phyloP scores from a whole-genome alignment of 2,888 invertebrate species.

The Disparrhopalites patrizii region DNA sequence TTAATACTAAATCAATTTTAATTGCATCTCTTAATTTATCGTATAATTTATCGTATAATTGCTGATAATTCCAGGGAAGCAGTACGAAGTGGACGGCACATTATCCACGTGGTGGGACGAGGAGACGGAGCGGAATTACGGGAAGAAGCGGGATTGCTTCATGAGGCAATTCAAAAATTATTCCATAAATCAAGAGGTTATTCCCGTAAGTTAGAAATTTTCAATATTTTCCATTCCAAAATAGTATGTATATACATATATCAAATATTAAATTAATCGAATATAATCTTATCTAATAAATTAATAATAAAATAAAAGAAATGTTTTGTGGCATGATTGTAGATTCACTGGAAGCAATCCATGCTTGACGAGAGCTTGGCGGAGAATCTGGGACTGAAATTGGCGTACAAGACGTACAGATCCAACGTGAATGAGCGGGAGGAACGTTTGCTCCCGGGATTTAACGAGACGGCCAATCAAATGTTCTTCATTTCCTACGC shows the following conservation, averaged over 20 bases:
- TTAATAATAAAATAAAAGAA: background rate
- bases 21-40: background rate
- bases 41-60: background rate
- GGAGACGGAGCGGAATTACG: constrained; percentile 33
- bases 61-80: constrained; percentile 26
- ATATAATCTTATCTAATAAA: background rate
- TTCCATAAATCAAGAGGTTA: background rate
- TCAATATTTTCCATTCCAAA: background rate
- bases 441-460: constrained; percentile 27
- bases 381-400: constrained; percentile 22
- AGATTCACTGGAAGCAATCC: constrained; percentile 26
- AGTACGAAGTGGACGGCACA: constrained; percentile 26
- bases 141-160: constrained; percentile 28
- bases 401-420: constrained; percentile 25
- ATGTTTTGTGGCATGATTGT: background rate
- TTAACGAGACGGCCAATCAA: constrained; percentile 31
- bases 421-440: background rate
- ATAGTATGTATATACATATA: background rate
- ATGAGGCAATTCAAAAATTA: constrained; percentile 19
- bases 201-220: background rate
- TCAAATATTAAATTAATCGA: background rate
- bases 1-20: too few relatives aligned
- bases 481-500: constrained; percentile 34
- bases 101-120: constrained; percentile 33
- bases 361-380: constrained; percentile 19